Evolutionary conservation across 2,797 vertebrate species (phyloP), one percentile per base, ranked within the genome.

Genomic region (Rhynchonycteris naso): DNA sequence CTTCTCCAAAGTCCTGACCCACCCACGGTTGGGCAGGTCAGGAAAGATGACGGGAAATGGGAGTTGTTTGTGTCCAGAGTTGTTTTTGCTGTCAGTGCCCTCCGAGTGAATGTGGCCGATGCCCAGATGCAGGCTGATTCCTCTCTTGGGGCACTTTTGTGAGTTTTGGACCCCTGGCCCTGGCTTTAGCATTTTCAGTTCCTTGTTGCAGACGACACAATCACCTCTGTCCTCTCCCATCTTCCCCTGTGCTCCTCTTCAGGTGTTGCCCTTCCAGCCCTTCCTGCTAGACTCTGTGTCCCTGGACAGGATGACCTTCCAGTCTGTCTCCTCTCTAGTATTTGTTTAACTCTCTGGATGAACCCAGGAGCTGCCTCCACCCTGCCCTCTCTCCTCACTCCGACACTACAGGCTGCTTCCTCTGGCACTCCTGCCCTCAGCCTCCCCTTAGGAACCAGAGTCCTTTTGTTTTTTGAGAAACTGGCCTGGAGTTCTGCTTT

Each of bases 281-380:
- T 66, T 75, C 30, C 52, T 59, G 38, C 68, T n/a, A 14, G 35
- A 24, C 18, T 28, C 7, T 30, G 26, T 78, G 63, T 24, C 9
- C 28, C 21, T 0, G 0, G 2, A 22, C 2, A 61, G 59, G 28
- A 5, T 66, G 82, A 59, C 54, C 33, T 8, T 8, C 26, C 4
- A 52, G 59, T 80, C 80, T 10, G 24, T 56, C 30, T 89, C 14
- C 63, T n/a, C 50, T 68, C 71, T 38, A 11, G 47, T 58, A 10
- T 33, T 22, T 6, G 3, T 54, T 35, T 56, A n/a, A 74, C 30
- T 12, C 68, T 19, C 21, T 1, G 21, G 52, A n/a, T 78, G 35
- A 50, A 5, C 68, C 68, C 30, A 4, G 38, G 22, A 69, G 21
- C 38, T 18, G 4, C 15, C 47, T 16, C 28, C 5, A 16, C 18